Evolutionary conservation across 2,113 vertebrate genomes (phyloP).

Genomic region (Platichthys flesus): DNA sequence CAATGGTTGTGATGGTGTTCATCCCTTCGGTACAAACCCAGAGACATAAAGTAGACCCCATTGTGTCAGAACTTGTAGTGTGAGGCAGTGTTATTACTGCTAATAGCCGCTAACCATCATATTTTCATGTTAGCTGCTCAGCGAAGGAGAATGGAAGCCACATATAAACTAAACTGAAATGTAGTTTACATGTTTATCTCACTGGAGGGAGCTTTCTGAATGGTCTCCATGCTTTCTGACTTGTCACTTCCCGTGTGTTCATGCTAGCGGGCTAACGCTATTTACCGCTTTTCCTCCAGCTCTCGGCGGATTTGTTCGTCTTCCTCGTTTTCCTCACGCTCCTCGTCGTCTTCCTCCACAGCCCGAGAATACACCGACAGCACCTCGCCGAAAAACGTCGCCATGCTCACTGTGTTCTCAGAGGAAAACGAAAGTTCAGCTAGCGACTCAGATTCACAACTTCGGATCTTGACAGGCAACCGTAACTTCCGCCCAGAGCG

Average conservation of each 20-base stretch:
- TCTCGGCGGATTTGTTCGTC: conserved; percentile 79
- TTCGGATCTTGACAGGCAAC: not conserved
- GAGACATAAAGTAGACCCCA: too few species aligned
- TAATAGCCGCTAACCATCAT: not conserved
- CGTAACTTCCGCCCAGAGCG: conserved; percentile 27
- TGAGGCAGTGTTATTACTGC: too few species aligned
- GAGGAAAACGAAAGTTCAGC: conserved; percentile 43
- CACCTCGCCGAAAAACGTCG: conserved; percentile 85
- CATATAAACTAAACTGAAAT: not conserved
- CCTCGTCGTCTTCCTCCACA: conserved; percentile 82
- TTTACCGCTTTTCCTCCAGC: conserved; percentile 76
- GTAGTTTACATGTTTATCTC: not conserved
- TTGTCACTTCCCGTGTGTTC: not conserved
- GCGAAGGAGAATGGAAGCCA: not conserved
- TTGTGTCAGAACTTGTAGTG: too few species aligned
- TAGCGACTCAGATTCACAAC: not conserved
- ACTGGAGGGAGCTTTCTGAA: not conserved
- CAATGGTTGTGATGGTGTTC: too few species aligned
- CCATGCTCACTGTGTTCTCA: conserved; percentile 60
- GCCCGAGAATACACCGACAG: conserved; percentile 81
- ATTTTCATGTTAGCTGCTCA: not conserved
- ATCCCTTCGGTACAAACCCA: too few species aligned
- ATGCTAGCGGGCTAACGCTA: conserved; percentile 26
- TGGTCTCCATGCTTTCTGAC: not conserved
- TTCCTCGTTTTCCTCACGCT: conserved; percentile 77